Conservation (phyloP, 2,113 vertebrate species). For the Halichoeres trimaculatus region DNA sequence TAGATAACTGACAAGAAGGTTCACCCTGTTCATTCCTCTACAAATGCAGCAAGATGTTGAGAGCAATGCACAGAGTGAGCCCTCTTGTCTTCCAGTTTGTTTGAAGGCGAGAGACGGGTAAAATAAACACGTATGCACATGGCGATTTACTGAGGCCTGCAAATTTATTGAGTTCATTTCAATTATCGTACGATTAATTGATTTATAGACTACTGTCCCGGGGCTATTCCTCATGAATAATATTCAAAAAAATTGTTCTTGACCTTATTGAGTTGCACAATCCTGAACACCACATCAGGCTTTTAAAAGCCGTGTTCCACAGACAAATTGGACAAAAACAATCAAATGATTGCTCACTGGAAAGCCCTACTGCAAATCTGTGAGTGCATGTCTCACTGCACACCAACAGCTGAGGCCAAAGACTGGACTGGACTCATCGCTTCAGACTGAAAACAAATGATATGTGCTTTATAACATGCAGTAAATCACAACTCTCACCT, state of each 20-base stretch:
- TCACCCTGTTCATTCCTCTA: too few species aligned
- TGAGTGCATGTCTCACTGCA: not conserved
- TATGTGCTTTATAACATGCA: not conserved
- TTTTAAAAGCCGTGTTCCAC: slow-evolving; percentile 38
- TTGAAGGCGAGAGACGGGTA: too few species aligned
- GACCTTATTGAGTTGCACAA: too few species aligned
- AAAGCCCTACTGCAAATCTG: slow-evolving; percentile 17
- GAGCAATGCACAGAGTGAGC: too few species aligned
- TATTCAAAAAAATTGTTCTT: not conserved
- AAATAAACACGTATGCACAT: too few species aligned
- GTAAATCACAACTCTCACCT: slow-evolving; percentile 85
- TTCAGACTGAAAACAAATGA: not conserved
- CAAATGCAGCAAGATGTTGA: too few species aligned
- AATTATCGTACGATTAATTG: too few species aligned
- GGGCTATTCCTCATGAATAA: not conserved
- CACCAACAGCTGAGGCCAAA: not conserved
- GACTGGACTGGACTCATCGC: slow-evolving; percentile 3
- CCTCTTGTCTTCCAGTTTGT: too few species aligned
- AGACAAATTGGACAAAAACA: slow-evolving; percentile 48
- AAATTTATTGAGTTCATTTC: too few species aligned
- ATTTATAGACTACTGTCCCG: too few species aligned
- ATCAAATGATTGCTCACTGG: slow-evolving; percentile 39
- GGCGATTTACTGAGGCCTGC: too few species aligned
- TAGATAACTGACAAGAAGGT: too few species aligned
- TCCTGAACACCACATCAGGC: slow-evolving; percentile 7